phyloP scores from a whole-genome alignment of 2,113 vertebrate genomes.

The Microtus oregoni region DNA sequence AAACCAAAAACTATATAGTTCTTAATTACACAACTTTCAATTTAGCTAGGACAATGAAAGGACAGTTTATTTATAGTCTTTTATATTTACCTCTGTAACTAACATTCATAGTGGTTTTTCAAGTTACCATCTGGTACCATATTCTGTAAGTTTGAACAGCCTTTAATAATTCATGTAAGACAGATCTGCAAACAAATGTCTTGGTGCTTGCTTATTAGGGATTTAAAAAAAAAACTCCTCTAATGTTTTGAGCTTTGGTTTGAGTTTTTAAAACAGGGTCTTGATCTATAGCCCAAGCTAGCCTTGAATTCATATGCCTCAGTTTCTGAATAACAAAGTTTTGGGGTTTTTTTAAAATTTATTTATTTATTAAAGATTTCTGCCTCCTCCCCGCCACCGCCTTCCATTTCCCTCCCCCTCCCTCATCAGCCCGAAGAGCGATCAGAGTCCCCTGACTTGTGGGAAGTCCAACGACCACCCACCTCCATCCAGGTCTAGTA shows the following conservation, averaged over 20 bases:
- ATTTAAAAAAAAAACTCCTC: not conserved
- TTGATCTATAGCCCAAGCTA: not conserved
- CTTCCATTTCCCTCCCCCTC: too few species aligned
- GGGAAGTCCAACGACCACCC: too few species aligned
- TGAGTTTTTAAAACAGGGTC: not conserved
- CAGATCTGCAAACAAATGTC: conserved; percentile 41
- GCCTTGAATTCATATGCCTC: not conserved
- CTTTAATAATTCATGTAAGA: conserved; percentile 24
- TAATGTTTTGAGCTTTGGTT: not conserved
- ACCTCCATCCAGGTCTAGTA: too few species aligned
- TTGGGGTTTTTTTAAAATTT: too few species aligned
- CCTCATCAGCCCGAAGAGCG: too few species aligned
- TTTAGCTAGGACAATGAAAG: conserved; percentile 51
- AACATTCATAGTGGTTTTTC: conserved; percentile 34
- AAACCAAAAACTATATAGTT: not conserved
- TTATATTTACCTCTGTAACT: conserved; percentile 49
- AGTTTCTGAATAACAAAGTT: not conserved
- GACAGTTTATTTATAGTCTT: conserved; percentile 34
- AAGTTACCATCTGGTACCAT: conserved; percentile 33
- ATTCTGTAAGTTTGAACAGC: not conserved
- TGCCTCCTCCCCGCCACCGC: too few species aligned
- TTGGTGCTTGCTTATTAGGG: not conserved
- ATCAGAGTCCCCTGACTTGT: too few species aligned
- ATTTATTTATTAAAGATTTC: too few species aligned
- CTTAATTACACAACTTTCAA: conserved; percentile 33